Base-by-base conservation (phyloP, 2,888 invertebrate genomes). In the Parapristionchus giblindavisi region DNA sequence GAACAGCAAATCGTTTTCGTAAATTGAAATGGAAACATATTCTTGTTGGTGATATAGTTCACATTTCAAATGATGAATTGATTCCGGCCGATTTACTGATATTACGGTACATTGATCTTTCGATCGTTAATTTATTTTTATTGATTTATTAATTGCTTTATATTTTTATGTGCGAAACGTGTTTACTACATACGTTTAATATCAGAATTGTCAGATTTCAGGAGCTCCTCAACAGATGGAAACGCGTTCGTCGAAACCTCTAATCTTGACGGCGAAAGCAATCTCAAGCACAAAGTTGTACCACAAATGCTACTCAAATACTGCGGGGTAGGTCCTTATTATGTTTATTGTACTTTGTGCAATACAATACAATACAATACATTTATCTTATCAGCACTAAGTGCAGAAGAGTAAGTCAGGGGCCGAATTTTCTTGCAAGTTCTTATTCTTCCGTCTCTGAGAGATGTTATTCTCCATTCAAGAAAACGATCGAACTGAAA, bases 61-160 rank as follows among this genome's bases (percentile, higher is more conserved):
- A 96, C 90, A 90, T 97, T 85, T 94, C 95, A 63, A 96, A 96
- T 91, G 95, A 96, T 90, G 96, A 96, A 90, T 92, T 94, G 74
- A 94, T 97, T 80, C 96, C 96, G 48, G 96, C 97, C 0, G 97
- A 97, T 89, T 93, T 97, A 88, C 91, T 97, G 78, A 90, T 97
- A 76, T 90, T 96, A 27, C n/a, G 71, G 40, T 93, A 94, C 76
- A 94, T 95, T 86, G 95, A 4, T 4, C 58, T 27, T 17, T 4
- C 4, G 58, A 21, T 52, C 3, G 52, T n/a, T 11, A 52, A 4
- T 5, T n/a, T 3, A 52, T n/a, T n/a, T n/a, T n/a, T n/a, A n/a
- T n/a, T n/a, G n/a, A n/a, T n/a, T n/a, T n/a, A n/a, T n/a, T n/a
- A n/a, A n/a, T n/a, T n/a, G n/a, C n/a, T n/a, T n/a, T n/a, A n/a